A percentile compares a stretch with the other conserved stretches of the same genome.
Conservation (phyloP, 2,113 vertebrate species). For the Taxidea taxus region DNA sequence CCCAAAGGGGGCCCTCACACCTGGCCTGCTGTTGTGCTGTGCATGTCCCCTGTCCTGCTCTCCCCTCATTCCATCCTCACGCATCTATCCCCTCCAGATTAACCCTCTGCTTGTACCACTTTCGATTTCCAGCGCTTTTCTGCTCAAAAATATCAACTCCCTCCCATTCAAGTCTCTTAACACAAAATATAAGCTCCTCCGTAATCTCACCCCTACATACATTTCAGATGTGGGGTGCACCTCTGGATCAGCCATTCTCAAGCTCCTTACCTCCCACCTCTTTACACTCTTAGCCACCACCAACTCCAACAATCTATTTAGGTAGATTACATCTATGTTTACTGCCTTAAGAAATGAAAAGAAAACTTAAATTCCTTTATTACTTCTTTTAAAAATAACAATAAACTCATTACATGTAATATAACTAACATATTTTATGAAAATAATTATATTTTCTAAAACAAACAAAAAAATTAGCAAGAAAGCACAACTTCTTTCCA, state of each 20-base stretch:
- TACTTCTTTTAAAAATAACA: background rate
- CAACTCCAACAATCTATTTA: background rate
- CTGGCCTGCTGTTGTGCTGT: background rate
- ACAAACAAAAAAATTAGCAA: background rate
- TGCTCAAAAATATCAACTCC: background rate
- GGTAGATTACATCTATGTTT: background rate
- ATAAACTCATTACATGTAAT: background rate
- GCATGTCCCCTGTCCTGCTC: background rate
- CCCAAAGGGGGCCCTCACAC: background rate
- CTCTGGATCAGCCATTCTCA: background rate
- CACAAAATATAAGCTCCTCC: background rate
- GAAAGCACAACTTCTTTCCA: background rate
- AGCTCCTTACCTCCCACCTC: background rate
- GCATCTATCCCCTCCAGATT: background rate
- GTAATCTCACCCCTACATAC: background rate
- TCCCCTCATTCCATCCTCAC: too few relatives aligned
- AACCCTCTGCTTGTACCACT: background rate
- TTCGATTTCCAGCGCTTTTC: background rate
- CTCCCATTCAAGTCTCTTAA: background rate
- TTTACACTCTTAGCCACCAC: background rate
- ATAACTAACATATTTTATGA: background rate
- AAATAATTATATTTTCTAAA: background rate
- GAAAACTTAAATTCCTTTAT: background rate
- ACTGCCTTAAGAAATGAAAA: background rate
- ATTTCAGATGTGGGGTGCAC: background rate